phyloP scores from a whole-genome alignment of 2,797 vertebrate genomes.

The Halcyon chelicuti region DNA sequence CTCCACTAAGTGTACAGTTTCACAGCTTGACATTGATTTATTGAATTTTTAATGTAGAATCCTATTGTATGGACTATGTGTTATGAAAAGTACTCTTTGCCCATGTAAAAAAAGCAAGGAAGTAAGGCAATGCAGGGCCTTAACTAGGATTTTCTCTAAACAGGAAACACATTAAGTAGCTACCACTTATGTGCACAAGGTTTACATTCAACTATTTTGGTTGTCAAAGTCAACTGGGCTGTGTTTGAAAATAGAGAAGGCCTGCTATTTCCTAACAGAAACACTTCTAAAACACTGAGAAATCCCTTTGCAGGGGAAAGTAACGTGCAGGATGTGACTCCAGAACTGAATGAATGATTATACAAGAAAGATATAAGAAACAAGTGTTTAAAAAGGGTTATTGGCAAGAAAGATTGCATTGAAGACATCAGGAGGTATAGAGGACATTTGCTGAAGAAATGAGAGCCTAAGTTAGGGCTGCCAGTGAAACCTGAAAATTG shows the following conservation, averaged over 20 bases:
- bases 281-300: neutral
- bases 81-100: neutral
- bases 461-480: neutral
- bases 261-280: neutral
- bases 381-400: neutral
- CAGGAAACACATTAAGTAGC: neutral
- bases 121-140: neutral
- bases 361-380: neutral
- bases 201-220: neutral
- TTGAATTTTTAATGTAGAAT: neutral
- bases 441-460: neutral
- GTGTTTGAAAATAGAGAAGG: neutral
- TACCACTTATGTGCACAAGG: neutral
- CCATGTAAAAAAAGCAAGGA: neutral
- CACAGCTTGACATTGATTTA: neutral
- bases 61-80: neutral
- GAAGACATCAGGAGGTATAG: neutral
- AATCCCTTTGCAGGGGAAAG: neutral
- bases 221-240: neutral
- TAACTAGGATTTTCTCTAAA: neutral
- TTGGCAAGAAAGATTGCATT: neutral
- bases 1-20: neutral
- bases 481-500: neutral
- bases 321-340: neutral
- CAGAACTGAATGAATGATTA: neutral